Percentiles rank a stretch among this genome's conserved stretches.
phyloP scores from a whole-genome alignment of 2,113 vertebrate genomes.

The Gnathonemus longibarbis region DNA sequence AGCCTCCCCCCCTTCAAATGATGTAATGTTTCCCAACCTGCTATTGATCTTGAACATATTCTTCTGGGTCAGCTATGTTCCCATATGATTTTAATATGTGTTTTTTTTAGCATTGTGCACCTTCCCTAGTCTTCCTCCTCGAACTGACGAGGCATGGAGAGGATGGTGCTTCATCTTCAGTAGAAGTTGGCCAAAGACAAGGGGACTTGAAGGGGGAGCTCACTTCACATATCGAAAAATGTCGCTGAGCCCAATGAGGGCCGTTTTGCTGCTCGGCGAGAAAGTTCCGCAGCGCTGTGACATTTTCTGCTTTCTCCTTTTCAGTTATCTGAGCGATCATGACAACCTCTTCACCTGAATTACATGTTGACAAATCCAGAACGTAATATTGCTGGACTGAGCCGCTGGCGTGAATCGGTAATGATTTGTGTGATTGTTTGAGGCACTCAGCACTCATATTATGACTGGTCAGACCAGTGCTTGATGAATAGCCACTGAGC shows the following conservation, averaged over 20 bases:
- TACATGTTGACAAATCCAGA: not conserved
- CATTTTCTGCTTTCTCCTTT: not conserved
- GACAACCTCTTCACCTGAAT: not conserved
- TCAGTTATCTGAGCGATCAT: not conserved
- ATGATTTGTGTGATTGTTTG: not conserved
- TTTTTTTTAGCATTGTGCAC: constrained; percentile 19
- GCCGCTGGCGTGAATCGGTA: not conserved
- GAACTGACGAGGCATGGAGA: not conserved
- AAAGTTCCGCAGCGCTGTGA: not conserved
- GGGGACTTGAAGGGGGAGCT: not conserved
- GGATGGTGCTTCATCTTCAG: not conserved
- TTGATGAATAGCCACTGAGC: not conserved
- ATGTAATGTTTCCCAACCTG: not conserved
- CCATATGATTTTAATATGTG: constrained; percentile 7
- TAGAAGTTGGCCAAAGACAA: not conserved
- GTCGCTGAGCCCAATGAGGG: not conserved
- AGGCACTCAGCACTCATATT: not conserved
- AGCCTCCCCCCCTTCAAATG: not conserved
- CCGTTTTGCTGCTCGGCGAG: not conserved
- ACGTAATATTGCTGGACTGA: not conserved
- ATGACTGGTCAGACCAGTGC: not conserved
- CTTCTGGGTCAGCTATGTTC: constrained; percentile 19
- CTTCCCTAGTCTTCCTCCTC: constrained; percentile 19
- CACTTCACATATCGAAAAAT: not conserved
- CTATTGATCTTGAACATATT: not conserved